Evolutionary conservation across 35 echinoderm and acorn worm species (phyloP), one percentile per base, ranked within the genome.

Genomic region (Apostichopus californicus): DNA sequence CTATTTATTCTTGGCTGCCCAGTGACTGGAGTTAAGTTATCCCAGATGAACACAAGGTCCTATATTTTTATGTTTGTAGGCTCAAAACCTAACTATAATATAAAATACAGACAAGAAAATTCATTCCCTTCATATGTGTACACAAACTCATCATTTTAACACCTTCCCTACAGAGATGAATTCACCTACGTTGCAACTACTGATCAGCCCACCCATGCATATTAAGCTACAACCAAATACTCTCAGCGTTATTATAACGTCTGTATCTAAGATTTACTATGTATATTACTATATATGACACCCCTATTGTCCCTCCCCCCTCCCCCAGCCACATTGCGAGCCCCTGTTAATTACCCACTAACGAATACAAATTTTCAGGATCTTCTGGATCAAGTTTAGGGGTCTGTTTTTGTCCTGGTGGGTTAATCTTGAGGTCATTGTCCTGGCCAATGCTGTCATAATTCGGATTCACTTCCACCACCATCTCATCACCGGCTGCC

Each of bases 371-470:
- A 20, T 55, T 83, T 4, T 83, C 20, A 5, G 80, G 80, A 57
- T 83, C 80, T 5, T 83, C 80, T 5, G 80, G 52, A 55, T 83
- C 80, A 8, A n/a, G 34, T 9, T 55, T 20, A 3, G 52, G 15
- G 8, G 15, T 57, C 7, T 56, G 15, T 83, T 55, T 83, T 54
- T 5, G 26, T 55, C 11, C 80, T 13, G 80, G 80, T 83, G 17
- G 24, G 13, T 20, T 20, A 55, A 53, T 55, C 28, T 54, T 56
- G 80, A 54, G 12, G 13, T 18, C 10, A 7, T 53, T 12, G 46
- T 83, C 80, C 56, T 83, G 46, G 5, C 17, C 28, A 9, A 83
- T 15, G 13, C 80, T 83, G 80, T 83, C 80, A 83, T 83, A 83
- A 26, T 55, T 57, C 9, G 80, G 80, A 54, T 83, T 83, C 10